These are phyloP conservation scores for Ploceus nigricollis DNA, from an alignment of 2,113 vertebrate genomes.

Conservation along the genomic window DNA sequence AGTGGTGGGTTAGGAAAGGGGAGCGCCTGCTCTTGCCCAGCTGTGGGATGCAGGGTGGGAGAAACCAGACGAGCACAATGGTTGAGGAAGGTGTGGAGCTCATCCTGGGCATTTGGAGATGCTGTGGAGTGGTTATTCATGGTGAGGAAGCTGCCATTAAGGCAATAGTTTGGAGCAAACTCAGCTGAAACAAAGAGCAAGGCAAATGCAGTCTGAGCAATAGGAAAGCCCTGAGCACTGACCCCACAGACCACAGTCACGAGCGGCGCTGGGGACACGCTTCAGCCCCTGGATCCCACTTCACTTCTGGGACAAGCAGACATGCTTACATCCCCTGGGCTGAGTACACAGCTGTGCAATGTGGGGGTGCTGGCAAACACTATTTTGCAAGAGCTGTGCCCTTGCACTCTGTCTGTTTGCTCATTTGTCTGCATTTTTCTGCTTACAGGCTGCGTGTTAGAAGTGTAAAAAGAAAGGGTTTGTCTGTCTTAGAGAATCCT, in stretches of 20 bases:
- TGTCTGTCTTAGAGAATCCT: neutral
- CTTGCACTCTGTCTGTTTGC: neutral
- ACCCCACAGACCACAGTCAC: fast-evolving
- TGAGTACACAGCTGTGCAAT: fast-evolving
- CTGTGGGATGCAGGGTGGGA: neutral
- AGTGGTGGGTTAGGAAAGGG: neutral
- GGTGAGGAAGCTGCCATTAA: neutral
- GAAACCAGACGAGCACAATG: neutral
- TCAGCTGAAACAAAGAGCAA: neutral
- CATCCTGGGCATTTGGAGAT: neutral
- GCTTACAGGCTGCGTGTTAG: neutral
- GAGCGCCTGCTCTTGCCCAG: neutral
- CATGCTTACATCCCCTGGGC: neutral
- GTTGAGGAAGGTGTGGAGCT: neutral
- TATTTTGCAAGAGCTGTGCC: neutral
- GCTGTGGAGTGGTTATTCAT: neutral
- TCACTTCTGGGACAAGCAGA: neutral
- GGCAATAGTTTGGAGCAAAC: neutral
- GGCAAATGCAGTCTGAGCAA: neutral
- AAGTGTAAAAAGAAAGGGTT: neutral
- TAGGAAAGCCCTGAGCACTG: neutral
- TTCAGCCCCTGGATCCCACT: neutral
- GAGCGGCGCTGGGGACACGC: fast-evolving
- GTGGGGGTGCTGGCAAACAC: neutral
- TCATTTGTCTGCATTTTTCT: neutral